These are phyloP conservation scores for Hydrolagus affinis DNA, from an alignment of 2,113 vertebrate genomes.

Conservation along the genomic window DNA sequence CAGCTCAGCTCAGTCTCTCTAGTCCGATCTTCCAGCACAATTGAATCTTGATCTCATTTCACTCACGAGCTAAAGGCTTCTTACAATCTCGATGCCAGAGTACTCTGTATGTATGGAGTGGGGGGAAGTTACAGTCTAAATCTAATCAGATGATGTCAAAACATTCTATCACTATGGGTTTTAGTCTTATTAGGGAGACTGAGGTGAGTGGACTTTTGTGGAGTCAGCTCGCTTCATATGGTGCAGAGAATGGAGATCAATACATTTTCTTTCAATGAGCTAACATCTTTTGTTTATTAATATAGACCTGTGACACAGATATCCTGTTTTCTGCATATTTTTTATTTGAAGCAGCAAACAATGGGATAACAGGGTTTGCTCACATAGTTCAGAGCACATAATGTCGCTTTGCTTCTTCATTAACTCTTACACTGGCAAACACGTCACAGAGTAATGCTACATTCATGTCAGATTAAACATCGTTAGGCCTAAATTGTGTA, in stretches of 20 bases:
- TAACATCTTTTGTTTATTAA: not conserved
- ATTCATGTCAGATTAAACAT: too few species aligned
- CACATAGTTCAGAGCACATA: too few species aligned
- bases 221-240: too few species aligned
- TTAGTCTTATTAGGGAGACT: conserved; percentile 1
- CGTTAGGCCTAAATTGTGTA: too few species aligned
- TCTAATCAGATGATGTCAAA: not conserved
- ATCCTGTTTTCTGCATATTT: not conserved
- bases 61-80: too few species aligned
- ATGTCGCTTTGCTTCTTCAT: too few species aligned
- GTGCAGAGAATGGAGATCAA: not conserved
- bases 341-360: not conserved
- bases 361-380: not conserved
- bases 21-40: not conserved
- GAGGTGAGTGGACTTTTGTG: not conserved
- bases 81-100: not conserved
- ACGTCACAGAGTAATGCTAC: too few species aligned
- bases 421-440: too few species aligned
- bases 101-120: not conserved
- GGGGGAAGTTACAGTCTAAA: not conserved
- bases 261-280: not conserved
- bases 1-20: not conserved
- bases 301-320: not conserved
- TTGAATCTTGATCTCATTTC: not conserved
- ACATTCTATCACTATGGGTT: not conserved